Conservation (phyloP, 2,113 vertebrate genomes). For the Stomatorhinus ivindoensis region DNA sequence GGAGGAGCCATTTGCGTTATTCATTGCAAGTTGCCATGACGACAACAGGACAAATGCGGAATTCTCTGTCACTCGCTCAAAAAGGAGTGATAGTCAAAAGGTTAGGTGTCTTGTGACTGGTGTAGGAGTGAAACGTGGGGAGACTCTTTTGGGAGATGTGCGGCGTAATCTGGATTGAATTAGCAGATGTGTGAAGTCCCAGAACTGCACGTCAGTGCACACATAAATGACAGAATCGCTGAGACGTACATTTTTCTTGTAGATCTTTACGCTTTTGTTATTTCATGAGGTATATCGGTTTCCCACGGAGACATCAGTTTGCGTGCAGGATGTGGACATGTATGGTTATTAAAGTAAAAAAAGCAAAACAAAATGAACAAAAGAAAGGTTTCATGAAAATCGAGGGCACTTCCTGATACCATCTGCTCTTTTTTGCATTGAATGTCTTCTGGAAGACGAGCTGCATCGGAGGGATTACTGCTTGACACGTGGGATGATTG, state of each 20-base stretch:
- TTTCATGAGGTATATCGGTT: not conserved
- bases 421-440: not conserved
- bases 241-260: not conserved
- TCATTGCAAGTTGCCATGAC: constrained; percentile 41
- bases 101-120: not conserved
- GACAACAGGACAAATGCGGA: constrained; percentile 41
- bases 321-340: not conserved
- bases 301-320: not conserved
- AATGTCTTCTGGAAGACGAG: not conserved
- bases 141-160: not conserved
- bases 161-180: not conserved
- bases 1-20: constrained; percentile 27
- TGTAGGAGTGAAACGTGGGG: not conserved
- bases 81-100: constrained; percentile 1
- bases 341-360: not conserved
- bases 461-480: not conserved
- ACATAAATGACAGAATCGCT: not conserved
- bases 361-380: not conserved
- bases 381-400: not conserved
- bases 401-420: not conserved
- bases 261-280: not conserved
- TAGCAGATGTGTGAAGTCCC: not conserved
- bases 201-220: not conserved
- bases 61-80: constrained; percentile 21
- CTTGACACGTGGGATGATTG: constrained; percentile 4